Evolutionary conservation across 53 echinoderm and acorn worm species (phyloP).

Genomic region (Echinarachnius parma): DNA sequence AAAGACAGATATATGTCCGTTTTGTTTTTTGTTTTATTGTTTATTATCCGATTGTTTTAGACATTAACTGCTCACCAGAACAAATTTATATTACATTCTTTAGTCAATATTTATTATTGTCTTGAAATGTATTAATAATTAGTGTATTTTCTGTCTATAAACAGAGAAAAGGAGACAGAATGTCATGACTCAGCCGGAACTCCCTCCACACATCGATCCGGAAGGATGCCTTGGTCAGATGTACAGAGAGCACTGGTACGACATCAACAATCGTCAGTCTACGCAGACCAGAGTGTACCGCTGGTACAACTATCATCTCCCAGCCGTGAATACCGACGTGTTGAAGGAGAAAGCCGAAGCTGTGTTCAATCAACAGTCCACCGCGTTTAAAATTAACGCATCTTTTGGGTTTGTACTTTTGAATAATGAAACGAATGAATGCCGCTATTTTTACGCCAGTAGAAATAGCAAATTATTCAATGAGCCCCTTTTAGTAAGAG

Average conservation of each 20-base stretch:
- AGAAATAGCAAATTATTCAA: constrained; percentile 9
- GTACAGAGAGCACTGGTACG: constrained; percentile 23
- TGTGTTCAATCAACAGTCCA: constrained; percentile 25
- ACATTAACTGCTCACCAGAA: no score
- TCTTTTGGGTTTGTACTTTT: constrained; percentile 32
- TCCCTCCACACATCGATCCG: constrained; percentile 15
- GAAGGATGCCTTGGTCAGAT: constrained; percentile 1
- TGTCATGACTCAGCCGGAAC: neutral
- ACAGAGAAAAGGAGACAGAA: neutral
- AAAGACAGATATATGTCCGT: no score
- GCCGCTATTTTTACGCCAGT: constrained; percentile 20
- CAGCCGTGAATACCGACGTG: neutral
- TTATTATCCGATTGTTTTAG: no score
- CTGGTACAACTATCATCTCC: constrained; percentile 21
- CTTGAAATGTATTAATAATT: no score
- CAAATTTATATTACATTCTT: no score
- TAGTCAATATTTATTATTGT: no score
- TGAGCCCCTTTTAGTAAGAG: constrained; percentile 15
- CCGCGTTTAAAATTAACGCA: constrained; percentile 25
- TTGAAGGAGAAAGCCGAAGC: neutral
- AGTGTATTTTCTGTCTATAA: neutral
- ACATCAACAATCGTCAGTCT: constrained; percentile 12
- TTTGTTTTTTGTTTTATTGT: no score
- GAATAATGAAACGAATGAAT: constrained; percentile 34
- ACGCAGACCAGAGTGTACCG: constrained; percentile 9